phyloP scores from a whole-genome alignment of 2,797 vertebrate species.

The Cossypha dichroa region DNA sequence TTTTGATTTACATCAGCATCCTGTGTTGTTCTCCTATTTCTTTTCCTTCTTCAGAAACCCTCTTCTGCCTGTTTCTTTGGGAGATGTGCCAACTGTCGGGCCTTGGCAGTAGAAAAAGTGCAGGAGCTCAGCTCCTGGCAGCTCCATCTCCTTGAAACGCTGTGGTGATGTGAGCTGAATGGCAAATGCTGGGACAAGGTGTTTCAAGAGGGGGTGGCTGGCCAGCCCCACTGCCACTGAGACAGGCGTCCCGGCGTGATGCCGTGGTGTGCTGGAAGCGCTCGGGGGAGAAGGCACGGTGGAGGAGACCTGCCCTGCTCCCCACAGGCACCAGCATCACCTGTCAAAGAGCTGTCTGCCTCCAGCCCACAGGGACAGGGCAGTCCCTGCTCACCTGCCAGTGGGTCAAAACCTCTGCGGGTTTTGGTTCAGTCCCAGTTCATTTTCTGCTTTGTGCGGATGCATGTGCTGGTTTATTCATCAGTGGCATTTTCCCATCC shows the following conservation, averaged over 20 bases:
- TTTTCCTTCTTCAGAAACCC: conserved; percentile 33
- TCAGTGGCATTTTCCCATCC: not conserved
- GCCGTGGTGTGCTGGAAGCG: not conserved
- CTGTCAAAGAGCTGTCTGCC: not conserved
- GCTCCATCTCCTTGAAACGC: not conserved
- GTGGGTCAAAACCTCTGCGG: not conserved
- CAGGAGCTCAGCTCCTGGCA: conserved; percentile 18
- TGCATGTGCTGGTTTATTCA: not conserved
- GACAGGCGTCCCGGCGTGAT: not conserved
- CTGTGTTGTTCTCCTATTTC: conserved; percentile 37
- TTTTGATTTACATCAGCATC: conserved; percentile 55
- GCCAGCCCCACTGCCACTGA: not conserved
- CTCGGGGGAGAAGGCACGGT: rapidly evolving
- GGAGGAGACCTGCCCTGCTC: not conserved
- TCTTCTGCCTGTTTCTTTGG: conserved; percentile 44
- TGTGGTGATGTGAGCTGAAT: conserved; percentile 23
- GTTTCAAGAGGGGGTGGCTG: not conserved
- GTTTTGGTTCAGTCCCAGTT: not conserved
- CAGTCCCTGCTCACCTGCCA: not conserved
- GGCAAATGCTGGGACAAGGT: conserved; percentile 17
- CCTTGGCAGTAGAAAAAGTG: not conserved
- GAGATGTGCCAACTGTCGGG: not conserved
- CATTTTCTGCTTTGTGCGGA: not conserved
- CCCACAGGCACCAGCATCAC: not conserved
- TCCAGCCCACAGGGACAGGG: not conserved